Evolutionary conservation across 1,140 invertebrate genomes (phyloP), one percentile per base, ranked within the genome.

Genomic region (Pogonognathellus flavescens): DNA sequence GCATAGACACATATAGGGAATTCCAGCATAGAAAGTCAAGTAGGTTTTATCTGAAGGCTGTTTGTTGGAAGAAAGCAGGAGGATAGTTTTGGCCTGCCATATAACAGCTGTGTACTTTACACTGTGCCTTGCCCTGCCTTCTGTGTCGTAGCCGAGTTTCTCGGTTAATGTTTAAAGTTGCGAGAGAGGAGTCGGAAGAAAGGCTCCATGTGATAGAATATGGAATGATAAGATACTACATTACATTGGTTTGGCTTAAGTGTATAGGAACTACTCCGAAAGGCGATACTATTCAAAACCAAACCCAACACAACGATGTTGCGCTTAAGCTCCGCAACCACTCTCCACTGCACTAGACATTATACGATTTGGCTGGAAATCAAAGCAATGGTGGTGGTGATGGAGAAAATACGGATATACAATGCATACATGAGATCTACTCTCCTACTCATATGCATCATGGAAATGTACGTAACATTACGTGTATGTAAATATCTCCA

Each of bases 121-220:
- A 76, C 31, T 41, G 31, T 76, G n/a, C 5, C 70, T 76, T 49
- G n/a, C 18, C 20, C 31, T 76, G 70, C 70, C 70, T 76, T 76
- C 70, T 76, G 70, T 76, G 70, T 76, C 31, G 70, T 76, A 76
- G 25, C 49, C 31, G 41, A 76, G 70, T 76, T 76, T 76, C 70
- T 76, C 70, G 70, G 70, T 76, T 76, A 76, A 76, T 76, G 70
- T 76, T 76, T 76, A 76, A 76, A 76, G 70, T 76, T 76, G 31
- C 31, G 31, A 41, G 31, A 1, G 31, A 41, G 70, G 70, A 49
- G 16, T 16, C 31, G 31, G 66, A 41, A 22, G 31, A 70, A 70
- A 31, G 6, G 16, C 13, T 41, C 31, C 31, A 41, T 72, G 66
- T 72, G 66, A 76, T 76, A 76, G 70, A 76, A 70, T 70, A 70